These are phyloP conservation scores for Uropetala carovei DNA, from an alignment of 2,888 invertebrate species.

Conservation along the genomic window DNA sequence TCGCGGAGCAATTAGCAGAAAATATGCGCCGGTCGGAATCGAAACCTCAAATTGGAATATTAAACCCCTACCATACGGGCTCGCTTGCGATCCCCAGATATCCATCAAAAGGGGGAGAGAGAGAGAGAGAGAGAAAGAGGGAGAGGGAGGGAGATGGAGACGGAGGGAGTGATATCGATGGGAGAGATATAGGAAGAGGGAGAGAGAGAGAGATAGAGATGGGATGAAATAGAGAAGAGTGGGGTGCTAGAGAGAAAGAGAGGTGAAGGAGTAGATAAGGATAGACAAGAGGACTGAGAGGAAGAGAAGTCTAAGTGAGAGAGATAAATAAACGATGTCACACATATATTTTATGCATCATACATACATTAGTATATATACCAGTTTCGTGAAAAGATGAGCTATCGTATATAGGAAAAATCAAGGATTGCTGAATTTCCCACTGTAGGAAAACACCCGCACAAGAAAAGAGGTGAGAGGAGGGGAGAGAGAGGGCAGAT, in stretches of 20 bases:
- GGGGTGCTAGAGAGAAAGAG: not conserved
- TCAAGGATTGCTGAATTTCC: no score
- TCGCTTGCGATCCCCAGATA: not conserved
- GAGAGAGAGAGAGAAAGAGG: not conserved
- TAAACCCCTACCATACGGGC: conserved; percentile 45
- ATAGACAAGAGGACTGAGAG: not conserved
- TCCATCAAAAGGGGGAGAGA: not conserved
- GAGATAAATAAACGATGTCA: no score
- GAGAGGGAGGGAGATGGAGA: no score
- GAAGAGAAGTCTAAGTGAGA: not conserved
- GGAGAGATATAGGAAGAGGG: no score
- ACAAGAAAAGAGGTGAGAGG: not conserved
- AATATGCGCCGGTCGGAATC: conserved; percentile 48
- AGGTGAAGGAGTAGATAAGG: not conserved
- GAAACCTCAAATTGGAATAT: conserved; percentile 60
- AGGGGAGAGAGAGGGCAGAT: not conserved
- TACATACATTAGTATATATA: not conserved
- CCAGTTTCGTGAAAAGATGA: not conserved
- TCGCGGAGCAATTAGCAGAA: conserved; percentile 40
- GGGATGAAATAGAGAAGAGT: not conserved
- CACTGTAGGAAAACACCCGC: not conserved
- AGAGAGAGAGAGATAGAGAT: not conserved
- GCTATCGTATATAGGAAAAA: not conserved
- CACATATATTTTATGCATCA: no score
- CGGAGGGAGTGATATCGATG: no score